phyloP scores from a whole-genome alignment of 2,113 vertebrate genomes.

The Pterocles gutturalis region DNA sequence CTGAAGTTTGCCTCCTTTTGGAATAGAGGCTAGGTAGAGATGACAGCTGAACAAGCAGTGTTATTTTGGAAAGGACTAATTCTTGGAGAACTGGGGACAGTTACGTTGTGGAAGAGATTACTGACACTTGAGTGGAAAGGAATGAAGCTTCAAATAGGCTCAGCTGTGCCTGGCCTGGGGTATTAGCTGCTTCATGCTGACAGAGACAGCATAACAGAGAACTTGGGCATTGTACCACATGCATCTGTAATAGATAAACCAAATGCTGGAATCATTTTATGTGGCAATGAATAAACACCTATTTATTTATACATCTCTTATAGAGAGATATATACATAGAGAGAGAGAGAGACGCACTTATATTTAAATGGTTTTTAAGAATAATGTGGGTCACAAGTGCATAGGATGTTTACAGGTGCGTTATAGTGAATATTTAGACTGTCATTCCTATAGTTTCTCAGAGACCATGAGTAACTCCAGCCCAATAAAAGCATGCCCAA shows the following conservation, averaged over 20 bases:
- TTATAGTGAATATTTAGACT: background rate
- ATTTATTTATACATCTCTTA: background rate
- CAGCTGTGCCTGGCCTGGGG: background rate
- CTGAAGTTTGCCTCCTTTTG: background rate
- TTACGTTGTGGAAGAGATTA: background rate
- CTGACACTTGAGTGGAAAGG: background rate
- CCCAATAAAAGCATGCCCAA: background rate
- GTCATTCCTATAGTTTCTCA: background rate
- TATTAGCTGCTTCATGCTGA: background rate
- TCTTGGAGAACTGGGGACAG: background rate
- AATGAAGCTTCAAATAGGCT: background rate
- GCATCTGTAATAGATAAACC: background rate
- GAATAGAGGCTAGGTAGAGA: background rate
- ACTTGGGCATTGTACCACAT: background rate
- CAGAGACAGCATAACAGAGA: background rate
- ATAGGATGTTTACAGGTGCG: background rate
- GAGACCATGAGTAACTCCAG: background rate
- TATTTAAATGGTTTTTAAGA: background rate
- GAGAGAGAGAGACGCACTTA: background rate
- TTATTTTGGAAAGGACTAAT: background rate
- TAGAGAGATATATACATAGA: background rate
- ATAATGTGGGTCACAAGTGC: background rate
- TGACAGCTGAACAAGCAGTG: background rate
- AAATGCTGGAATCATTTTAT: background rate
- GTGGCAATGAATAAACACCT: background rate